These are phyloP conservation scores for Actinemys pallida DNA, from an alignment of 2,113 vertebrate genomes.

Conservation along the genomic window DNA sequence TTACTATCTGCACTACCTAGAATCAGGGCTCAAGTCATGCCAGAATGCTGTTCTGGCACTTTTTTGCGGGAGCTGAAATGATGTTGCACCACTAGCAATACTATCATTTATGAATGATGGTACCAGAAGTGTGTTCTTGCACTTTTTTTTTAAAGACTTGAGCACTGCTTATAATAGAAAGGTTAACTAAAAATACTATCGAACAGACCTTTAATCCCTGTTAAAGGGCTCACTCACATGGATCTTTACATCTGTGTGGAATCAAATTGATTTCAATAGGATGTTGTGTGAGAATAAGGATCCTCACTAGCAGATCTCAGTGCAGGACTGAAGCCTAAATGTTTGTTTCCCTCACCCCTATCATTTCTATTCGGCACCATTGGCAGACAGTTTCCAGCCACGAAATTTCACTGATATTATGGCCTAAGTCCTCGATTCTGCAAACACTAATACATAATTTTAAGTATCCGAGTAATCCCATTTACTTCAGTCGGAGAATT, in stretches of 20 bases:
- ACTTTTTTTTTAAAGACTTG: background rate
- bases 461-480: background rate
- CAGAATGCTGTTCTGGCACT: background rate
- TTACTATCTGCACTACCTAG: background rate
- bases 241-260: fast-evolving
- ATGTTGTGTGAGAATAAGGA: background rate
- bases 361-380: background rate
- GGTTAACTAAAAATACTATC: background rate
- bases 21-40: background rate
- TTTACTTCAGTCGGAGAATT: background rate
- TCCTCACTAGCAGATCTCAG: background rate
- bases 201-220: background rate
- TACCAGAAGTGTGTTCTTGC: background rate
- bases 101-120: background rate
- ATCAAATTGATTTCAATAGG: background rate
- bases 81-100: background rate
- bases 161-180: background rate
- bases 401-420: fast-evolving
- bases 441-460: background rate
- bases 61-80: background rate
- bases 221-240: background rate
- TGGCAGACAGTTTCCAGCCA: background rate
- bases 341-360: background rate
- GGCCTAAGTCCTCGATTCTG: background rate
- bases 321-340: background rate